A percentile compares a stretch with the other conserved stretches of the same genome.
Conservation (phyloP, 2,888 invertebrate species). For the Pammene aurita region DNA sequence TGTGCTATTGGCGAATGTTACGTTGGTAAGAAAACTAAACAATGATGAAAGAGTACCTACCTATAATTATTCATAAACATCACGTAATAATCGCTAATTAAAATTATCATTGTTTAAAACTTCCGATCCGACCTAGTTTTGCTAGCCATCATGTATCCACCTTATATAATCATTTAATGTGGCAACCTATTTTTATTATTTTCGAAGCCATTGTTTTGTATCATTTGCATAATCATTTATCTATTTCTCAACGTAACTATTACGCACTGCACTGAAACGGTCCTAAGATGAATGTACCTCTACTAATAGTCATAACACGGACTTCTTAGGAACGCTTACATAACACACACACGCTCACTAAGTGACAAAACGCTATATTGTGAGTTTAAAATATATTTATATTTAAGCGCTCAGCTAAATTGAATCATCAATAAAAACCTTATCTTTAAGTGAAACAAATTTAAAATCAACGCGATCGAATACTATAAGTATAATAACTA, state of each 20-base stretch:
- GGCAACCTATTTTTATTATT: conserved; percentile 45
- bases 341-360: background rate
- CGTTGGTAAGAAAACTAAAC: background rate
- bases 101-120: background rate
- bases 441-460: too few species aligned
- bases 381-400: too few species aligned
- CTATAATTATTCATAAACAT: background rate
- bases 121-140: background rate
- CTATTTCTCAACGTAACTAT: conserved; percentile 1
- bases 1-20: conserved; percentile 4
- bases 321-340: conserved; percentile 4
- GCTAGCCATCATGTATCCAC: conserved; percentile 8
- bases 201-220: conserved; percentile 56
- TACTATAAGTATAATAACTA: too few species aligned
- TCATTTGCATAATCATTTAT: conserved; percentile 54
- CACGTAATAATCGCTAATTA: background rate
- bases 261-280: background rate
- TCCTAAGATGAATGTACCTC: background rate
- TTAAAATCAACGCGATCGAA: too few species aligned
- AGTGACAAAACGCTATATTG: too few species aligned
- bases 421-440: too few species aligned
- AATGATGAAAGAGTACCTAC: background rate
- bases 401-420: too few species aligned
- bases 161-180: conserved; percentile 39
- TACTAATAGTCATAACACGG: background rate